These are phyloP conservation scores for Chymomyza fuscimana DNA, from an alignment of 2,888 invertebrate species.

Conservation along the genomic window DNA sequence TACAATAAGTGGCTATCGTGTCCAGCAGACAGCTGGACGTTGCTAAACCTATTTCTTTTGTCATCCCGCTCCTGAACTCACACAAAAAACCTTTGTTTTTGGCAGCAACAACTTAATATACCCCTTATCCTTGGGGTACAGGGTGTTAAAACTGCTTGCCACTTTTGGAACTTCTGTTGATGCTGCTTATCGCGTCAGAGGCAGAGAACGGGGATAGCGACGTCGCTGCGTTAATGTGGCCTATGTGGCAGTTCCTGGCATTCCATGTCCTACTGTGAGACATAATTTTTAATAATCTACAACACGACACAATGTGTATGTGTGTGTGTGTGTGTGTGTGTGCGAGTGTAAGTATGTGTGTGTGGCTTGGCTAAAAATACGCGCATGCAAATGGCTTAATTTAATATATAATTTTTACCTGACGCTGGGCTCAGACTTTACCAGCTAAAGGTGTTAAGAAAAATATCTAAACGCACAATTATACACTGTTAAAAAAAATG, in stretches of 20 bases:
- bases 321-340: constrained; percentile 1
- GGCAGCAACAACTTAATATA: no score
- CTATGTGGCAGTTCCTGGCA: constrained; percentile 56
- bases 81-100: no score
- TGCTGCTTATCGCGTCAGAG: constrained; percentile 42
- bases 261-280: constrained; percentile 69
- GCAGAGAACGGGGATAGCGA: constrained; percentile 51
- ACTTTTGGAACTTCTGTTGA: constrained; percentile 60
- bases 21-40: no score
- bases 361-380: constrained; percentile 37
- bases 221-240: constrained; percentile 58
- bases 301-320: constrained; percentile 45
- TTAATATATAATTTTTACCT: constrained; percentile 61
- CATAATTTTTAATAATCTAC: constrained; percentile 71
- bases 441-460: constrained; percentile 38
- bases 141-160: constrained; percentile 22
- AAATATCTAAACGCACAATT: constrained; percentile 24
- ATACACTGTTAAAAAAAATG: background rate
- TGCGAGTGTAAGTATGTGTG: background rate
- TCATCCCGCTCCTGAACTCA: no score
- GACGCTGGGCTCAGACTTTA: background rate
- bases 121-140: background rate
- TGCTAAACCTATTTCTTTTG: no score
- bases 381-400: constrained; percentile 70
- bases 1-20: no score